Evolutionary conservation across 2,113 vertebrate species (phyloP).

Genomic region (Chamaetylas fuelleborni): DNA sequence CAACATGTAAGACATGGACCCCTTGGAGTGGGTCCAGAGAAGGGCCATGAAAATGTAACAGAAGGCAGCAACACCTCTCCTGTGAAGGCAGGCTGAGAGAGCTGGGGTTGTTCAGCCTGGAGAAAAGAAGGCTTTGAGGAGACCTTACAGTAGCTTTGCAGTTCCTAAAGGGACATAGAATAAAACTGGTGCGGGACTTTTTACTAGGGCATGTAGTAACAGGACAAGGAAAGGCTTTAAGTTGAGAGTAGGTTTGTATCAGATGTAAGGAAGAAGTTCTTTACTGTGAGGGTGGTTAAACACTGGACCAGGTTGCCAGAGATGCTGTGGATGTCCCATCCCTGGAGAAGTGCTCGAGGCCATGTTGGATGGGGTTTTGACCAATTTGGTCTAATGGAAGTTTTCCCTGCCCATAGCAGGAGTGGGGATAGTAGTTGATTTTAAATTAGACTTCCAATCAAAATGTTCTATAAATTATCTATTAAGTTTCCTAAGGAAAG

Average conservation of each 20-base stretch:
- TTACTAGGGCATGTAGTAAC: too few species aligned
- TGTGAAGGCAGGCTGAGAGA: background rate
- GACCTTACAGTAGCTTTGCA: background rate
- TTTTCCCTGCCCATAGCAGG: background rate
- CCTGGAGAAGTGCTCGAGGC: background rate
- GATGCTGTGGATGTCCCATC: background rate
- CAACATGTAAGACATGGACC: background rate
- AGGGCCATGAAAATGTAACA: background rate
- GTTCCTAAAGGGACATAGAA: background rate
- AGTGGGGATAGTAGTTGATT: accelerated
- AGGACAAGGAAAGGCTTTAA: background rate
- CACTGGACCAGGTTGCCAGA: background rate
- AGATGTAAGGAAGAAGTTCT: background rate
- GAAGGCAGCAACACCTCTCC: background rate
- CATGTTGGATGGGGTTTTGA: background rate
- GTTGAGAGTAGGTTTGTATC: background rate
- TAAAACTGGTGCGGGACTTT: background rate
- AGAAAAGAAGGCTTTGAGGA: background rate
- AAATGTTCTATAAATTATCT: background rate
- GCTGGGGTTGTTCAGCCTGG: background rate
- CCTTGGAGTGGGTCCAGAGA: background rate
- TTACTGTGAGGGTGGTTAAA: background rate
- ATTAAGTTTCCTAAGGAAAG: background rate
- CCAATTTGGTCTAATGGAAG: background rate
- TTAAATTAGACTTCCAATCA: background rate